Evolutionary conservation across 2,113 vertebrate species (phyloP), one percentile per base, ranked within the genome.

Genomic region (Gadus chalcogrammus): DNA sequence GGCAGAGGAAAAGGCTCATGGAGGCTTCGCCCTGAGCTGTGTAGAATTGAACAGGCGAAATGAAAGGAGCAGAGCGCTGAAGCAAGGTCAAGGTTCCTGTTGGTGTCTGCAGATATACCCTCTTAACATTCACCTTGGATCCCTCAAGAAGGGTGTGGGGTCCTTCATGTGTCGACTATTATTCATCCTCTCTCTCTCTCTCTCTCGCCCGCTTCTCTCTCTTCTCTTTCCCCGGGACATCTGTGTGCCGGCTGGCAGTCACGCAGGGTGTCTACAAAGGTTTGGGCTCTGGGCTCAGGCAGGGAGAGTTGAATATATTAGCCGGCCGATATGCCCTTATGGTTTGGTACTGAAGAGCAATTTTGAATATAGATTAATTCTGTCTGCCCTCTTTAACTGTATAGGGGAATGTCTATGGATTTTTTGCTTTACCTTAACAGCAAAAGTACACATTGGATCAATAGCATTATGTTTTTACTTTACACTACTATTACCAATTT

Each of bases 241-340:
- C 52, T 70, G 20, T 53, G 55, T 52, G 38, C 61, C 69, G 77
- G 68, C 72, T 77, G 76, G 67, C 61, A 11, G 28, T 72, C 71
- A 67, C 67, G 17, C 16, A 48, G 66, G 28, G 6, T 62, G 65
- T 67, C 62, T 72, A 13, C 27, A 78, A 71, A 83, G 66, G 75
- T 71, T 83, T 42, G 81, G 74, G 66, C 74, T 79, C 65, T 75
- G 24, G 75, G 66, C 72, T 73, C 72, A 75, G n/a, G 58, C 65
- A 75, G 66, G 42, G 48, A 66, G 64, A 64, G 70, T 3, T 77
- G 69, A 83, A 82, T 78, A 76, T 72, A 76, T 63, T 60, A 77
- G 68, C 24, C 53, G 53, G 77, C 22, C 65, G 76, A 61, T 64
- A 61, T 70, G 67, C 35, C 61, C 6, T 17, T 53, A 72, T 52